Evolutionary conservation across 2,888 invertebrate genomes (phyloP), one percentile per base, ranked within the genome.

Genomic region (Eristalis arbustorum): DNA sequence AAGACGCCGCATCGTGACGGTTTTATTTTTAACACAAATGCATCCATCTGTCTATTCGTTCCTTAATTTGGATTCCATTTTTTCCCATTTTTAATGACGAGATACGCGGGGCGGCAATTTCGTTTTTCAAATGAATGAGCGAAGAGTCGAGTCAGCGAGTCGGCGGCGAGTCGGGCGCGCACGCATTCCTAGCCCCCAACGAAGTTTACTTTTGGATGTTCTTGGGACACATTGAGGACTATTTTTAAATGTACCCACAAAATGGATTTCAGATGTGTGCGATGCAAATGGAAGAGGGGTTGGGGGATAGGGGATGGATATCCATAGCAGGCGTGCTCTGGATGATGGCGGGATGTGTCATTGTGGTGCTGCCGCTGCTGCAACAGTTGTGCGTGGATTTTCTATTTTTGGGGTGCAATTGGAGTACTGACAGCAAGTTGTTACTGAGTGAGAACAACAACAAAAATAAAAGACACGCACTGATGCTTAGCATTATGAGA

Each of bases 131-230:
- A 71, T 79, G 64, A 75, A 83, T 75, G 75, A 68, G 13, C n/a
- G 49, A 49, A 18, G 28, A 68, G 56, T 61, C 72, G 28, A 68
- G 56, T 61, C 67, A 66, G 71, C 49, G 49, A n/a, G 49, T 8
- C 63, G 42, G 22, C n/a, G n/a, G 64, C 56, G 80, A n/a, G n/a
- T n/a, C n/a, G n/a, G n/a, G 25, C 25, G 25, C 87, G 74, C 87
- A 88, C 84, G 84, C 88, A 88, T 88, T 88, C 88, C 88, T 84
- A 88, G 88, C 88, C 88, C 84, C 88, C 88, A 84, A 80, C 88
- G 88, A 84, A 88, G 88, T 84, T 84, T 80, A 69, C 88, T 88
- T 88, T 88, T 88, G 84, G 88, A 88, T 75, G 22, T 71, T 82
- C 78, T 75, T 87, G 83, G 75, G 82, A 87, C 83, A 83, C 78